A percentile compares a stretch with the other conserved stretches of the same genome.
These are phyloP conservation scores for Hirtodrosophila trivittata DNA, from an alignment of 2,888 invertebrate genomes.

Conservation along the genomic window DNA sequence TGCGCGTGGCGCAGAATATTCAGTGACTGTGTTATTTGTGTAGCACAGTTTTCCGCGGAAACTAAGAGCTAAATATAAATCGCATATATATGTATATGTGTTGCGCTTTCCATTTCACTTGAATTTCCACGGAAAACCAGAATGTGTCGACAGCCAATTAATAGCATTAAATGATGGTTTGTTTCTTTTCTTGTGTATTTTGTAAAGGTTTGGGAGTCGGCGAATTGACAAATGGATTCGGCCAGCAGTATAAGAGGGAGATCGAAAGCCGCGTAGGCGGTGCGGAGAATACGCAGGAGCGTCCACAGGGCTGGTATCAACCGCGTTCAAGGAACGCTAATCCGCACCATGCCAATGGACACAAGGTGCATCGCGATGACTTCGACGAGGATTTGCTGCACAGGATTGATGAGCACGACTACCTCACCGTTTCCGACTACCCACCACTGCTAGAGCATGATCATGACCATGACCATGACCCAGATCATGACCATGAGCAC, in stretches of 20 bases:
- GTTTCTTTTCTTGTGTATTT: too few species aligned
- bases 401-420: slow-evolving; percentile 57
- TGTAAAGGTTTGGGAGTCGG: slow-evolving; percentile 49
- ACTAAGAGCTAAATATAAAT: too few species aligned
- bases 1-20: too few species aligned
- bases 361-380: slow-evolving; percentile 53
- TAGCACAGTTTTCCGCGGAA: too few species aligned
- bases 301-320: slow-evolving; percentile 55
- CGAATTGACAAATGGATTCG: slow-evolving; percentile 42
- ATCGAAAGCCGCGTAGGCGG: slow-evolving; percentile 32
- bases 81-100: too few species aligned
- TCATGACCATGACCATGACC: too few species aligned
- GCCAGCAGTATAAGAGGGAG: slow-evolving; percentile 35
- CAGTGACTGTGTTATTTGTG: too few species aligned
- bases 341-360: slow-evolving; percentile 18
- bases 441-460: slow-evolving; percentile 63
- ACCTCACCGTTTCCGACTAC: slow-evolving; percentile 72
- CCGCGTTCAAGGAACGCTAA: slow-evolving; percentile 28
- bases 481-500: too few species aligned
- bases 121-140: too few species aligned
- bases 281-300: slow-evolving; percentile 41
- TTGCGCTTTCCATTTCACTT: too few species aligned
- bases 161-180: not conserved
- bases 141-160: not conserved
- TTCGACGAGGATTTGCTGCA: slow-evolving; percentile 60